These are phyloP conservation scores for Riparia riparia DNA, from an alignment of 2,113 vertebrate species.

Conservation along the genomic window DNA sequence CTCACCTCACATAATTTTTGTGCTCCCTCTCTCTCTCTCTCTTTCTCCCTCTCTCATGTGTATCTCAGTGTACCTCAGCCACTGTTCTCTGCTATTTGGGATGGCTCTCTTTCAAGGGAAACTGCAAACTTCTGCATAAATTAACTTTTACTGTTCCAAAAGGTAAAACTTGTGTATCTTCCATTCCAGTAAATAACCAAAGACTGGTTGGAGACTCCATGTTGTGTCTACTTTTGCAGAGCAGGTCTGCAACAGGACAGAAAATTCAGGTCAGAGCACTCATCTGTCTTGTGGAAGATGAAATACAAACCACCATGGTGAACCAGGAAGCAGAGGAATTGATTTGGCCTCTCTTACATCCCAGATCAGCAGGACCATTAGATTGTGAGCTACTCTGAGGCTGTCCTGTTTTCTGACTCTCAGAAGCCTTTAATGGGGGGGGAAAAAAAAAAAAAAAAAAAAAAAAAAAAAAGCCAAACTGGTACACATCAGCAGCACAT, in stretches of 20 bases:
- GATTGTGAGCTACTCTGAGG: neutral
- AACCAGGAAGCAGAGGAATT: neutral
- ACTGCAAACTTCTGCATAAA: neutral
- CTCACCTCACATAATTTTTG: neutral
- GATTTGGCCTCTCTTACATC: neutral
- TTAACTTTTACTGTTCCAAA: neutral
- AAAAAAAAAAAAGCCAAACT: neutral
- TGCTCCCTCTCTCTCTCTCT: neutral
- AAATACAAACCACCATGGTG: fast-evolving
- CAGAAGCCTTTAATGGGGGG: neutral
- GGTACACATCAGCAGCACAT: neutral
- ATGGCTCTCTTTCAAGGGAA: neutral
- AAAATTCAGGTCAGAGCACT: neutral
- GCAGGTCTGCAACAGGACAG: neutral
- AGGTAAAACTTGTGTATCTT: neutral
- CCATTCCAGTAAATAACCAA: neutral
- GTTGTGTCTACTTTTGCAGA: neutral
- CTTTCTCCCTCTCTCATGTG: neutral
- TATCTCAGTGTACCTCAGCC: neutral
- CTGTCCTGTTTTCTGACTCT: neutral
- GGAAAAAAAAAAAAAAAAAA: too few relatives aligned
- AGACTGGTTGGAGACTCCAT: neutral
- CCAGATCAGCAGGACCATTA: neutral
- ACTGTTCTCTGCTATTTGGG: neutral
- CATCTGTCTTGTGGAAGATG: neutral